Percentiles rank a stretch among this genome's conserved stretches.
Conservation (phyloP, 1,140 invertebrate genomes). For the Orchesella cincta region DNA sequence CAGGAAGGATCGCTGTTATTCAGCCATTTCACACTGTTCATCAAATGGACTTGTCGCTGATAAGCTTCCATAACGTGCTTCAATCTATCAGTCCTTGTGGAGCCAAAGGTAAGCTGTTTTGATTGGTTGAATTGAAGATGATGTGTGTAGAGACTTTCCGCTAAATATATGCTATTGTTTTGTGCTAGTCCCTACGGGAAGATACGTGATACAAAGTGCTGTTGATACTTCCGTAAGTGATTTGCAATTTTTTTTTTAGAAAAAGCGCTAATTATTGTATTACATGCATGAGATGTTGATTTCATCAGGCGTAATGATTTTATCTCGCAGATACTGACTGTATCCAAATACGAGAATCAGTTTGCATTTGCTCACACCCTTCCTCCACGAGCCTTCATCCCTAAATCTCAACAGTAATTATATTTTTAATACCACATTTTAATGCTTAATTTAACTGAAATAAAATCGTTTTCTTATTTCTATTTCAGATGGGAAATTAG, state of each 20-base stretch:
- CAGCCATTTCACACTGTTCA: conserved; percentile 42
- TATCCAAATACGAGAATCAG: conserved; percentile 33
- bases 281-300: background rate
- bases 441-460: too few relatives aligned
- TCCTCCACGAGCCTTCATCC: conserved; percentile 39
- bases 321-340: conserved; percentile 34
- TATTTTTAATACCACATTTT: too few relatives aligned
- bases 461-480: too few relatives aligned
- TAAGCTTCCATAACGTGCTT: conserved; percentile 39
- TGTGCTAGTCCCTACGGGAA: conserved; percentile 35
- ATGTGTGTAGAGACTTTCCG: background rate
- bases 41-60: conserved; percentile 40
- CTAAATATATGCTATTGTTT: background rate
- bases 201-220: conserved; percentile 41
- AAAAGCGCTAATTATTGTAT: too few relatives aligned
- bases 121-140: background rate
- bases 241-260: too few relatives aligned
- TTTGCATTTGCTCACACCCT: conserved; percentile 33
- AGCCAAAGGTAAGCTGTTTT: conserved; percentile 36
- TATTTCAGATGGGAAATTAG: conserved; percentile 42
- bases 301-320: background rate
- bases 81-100: conserved; percentile 38
- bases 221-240: conserved; percentile 39
- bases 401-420: conserved; percentile 43
- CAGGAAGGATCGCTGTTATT: conserved; percentile 39